A percentile compares a stretch with the other conserved stretches of the same genome.
phyloP scores from a whole-genome alignment of 2,888 invertebrate species.

The Copidosoma aretas region DNA sequence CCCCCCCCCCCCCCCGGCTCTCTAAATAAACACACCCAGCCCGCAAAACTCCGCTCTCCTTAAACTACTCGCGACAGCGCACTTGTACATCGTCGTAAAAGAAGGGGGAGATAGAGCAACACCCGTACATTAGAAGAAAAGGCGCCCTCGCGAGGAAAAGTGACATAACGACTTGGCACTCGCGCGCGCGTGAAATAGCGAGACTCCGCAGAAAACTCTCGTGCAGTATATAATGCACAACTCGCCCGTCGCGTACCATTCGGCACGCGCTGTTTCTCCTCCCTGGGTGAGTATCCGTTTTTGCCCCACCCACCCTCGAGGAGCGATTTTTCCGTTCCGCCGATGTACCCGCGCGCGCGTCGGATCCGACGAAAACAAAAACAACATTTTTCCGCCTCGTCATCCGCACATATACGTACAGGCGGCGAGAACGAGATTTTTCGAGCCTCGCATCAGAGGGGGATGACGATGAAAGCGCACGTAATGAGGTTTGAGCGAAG shows the following conservation, averaged over 20 bases:
- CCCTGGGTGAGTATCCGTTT: no score
- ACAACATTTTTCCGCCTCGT: background rate
- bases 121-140: background rate
- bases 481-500: slow-evolving; percentile 6
- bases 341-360: slow-evolving; percentile 19
- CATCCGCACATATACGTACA: background rate
- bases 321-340: slow-evolving; percentile 23
- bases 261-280: slow-evolving; percentile 20
- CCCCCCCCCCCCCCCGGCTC: background rate
- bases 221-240: background rate
- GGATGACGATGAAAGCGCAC: background rate
- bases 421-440: background rate
- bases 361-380: slow-evolving; percentile 8
- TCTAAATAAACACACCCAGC: no score
- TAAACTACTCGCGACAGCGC: background rate
- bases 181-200: slow-evolving; percentile 9
- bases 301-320: slow-evolving; percentile 1
- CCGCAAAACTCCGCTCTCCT: background rate
- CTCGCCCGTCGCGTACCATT: slow-evolving; percentile 15
- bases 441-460: background rate
- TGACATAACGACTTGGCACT: slow-evolving; percentile 36
- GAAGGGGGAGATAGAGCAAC: background rate
- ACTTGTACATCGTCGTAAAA: background rate
- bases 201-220: no score
- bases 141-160: slow-evolving; percentile 9